A percentile compares a stretch with the other conserved stretches of the same genome.
Conservation (phyloP, 2,113 vertebrate genomes). For the Rynchops niger region DNA sequence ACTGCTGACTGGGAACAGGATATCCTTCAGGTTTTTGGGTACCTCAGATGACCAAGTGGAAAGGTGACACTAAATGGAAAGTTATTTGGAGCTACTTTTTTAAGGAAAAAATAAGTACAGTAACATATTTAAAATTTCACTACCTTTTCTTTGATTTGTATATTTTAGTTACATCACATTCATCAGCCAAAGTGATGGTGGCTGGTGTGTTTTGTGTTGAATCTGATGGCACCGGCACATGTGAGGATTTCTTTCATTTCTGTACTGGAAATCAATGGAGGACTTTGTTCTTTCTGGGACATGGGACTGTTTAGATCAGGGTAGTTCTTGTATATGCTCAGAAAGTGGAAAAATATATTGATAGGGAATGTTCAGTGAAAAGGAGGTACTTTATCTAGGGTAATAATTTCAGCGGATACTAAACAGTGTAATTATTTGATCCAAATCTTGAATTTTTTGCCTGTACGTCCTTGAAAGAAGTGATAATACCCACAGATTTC, state of each 20-base stretch:
- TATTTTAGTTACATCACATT: not conserved
- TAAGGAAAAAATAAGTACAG: not conserved
- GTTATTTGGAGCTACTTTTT: not conserved
- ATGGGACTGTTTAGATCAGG: not conserved
- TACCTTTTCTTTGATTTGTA: not conserved
- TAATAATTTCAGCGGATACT: not conserved
- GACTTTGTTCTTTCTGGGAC: not conserved
- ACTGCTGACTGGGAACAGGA: not conserved
- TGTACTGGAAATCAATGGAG: not conserved
- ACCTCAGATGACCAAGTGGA: not conserved
- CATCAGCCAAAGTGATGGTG: fast-evolving
- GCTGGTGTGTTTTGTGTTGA: not conserved
- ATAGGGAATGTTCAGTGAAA: not conserved
- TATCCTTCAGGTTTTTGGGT: not conserved
- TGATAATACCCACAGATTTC: not conserved
- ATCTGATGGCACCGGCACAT: not conserved
- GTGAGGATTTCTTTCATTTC: not conserved
- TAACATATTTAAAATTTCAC: not conserved
- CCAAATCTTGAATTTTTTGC: not conserved
- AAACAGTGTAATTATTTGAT: not conserved
- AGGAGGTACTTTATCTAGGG: fast-evolving
- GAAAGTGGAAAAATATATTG: not conserved
- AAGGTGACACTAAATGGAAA: not conserved
- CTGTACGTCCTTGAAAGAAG: not conserved
- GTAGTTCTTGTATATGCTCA: not conserved